Conservation (phyloP, 2,888 invertebrate genomes). For the Erynnis tages region DNA sequence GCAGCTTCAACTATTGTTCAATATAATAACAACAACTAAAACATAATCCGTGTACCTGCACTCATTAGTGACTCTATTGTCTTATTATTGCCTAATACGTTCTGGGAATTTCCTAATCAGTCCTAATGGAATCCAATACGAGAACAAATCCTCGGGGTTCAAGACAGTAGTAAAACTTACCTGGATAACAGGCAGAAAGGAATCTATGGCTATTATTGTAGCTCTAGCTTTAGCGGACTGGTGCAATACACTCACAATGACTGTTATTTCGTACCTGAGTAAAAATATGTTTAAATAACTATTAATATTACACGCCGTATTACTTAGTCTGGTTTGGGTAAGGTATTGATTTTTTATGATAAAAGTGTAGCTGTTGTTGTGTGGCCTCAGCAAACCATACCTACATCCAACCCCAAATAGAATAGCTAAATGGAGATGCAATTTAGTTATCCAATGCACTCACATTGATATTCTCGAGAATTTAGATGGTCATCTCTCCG, state of each 20-base stretch:
- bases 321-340: too few species aligned
- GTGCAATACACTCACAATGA: slow-evolving; percentile 38
- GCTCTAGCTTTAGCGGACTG: slow-evolving; percentile 36
- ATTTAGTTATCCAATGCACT: too few species aligned
- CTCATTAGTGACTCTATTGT: not conserved
- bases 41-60: not conserved
- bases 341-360: too few species aligned
- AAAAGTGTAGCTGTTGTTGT: too few species aligned
- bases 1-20: too few species aligned
- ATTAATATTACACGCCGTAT: too few species aligned
- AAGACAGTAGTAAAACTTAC: slow-evolving; percentile 34
- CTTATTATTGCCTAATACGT: not conserved
- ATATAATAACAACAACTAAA: not conserved
- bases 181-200: slow-evolving; percentile 46
- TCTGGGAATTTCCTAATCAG: slow-evolving; percentile 1
- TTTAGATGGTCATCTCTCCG: too few species aligned
- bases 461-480: too few species aligned
- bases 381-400: too few species aligned
- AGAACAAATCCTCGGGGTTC: not conserved
- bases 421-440: too few species aligned
- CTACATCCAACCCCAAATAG: too few species aligned
- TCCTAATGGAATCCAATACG: slow-evolving; percentile 12
- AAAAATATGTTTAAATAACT: slow-evolving; percentile 1
- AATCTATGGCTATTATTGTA: slow-evolving; percentile 36
- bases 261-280: slow-evolving; percentile 43